phyloP scores from a whole-genome alignment of 2,888 invertebrate species.

The Eumerus sabulonum region DNA sequence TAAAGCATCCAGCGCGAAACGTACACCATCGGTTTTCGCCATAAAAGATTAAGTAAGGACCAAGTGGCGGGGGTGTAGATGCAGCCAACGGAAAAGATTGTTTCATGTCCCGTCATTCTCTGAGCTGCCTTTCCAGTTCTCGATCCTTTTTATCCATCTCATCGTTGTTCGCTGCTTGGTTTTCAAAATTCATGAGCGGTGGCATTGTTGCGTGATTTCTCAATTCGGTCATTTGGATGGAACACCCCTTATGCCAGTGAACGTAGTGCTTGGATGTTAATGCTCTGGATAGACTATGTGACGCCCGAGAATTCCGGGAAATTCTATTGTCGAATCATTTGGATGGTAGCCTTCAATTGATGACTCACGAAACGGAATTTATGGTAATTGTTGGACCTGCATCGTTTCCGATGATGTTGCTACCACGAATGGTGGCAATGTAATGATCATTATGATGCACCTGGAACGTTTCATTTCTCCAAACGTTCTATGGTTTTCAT shows the following conservation, averaged over 20 bases:
- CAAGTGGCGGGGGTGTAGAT: not conserved
- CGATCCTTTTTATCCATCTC: too few species aligned
- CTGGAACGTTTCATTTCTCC: not conserved
- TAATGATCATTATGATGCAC: slow-evolving; percentile 1
- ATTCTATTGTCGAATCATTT: slow-evolving; percentile 46
- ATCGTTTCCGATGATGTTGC: slow-evolving; percentile 14
- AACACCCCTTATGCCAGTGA: not conserved
- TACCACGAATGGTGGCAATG: not conserved
- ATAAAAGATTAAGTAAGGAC: too few species aligned
- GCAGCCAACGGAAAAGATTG: slow-evolving; percentile 24
- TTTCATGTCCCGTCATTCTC: slow-evolving; percentile 1
- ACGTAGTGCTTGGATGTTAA: slow-evolving; percentile 6
- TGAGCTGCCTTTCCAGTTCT: too few species aligned
- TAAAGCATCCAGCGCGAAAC: slow-evolving; percentile 3
- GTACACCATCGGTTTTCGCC: slow-evolving; percentile 39
- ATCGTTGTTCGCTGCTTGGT: slow-evolving; percentile 35
- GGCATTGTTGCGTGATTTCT: slow-evolving; percentile 61
- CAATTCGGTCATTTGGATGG: slow-evolving; percentile 51
- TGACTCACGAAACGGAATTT: slow-evolving; percentile 48
- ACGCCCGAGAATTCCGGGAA: slow-evolving; percentile 22
- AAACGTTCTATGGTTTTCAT: not conserved
- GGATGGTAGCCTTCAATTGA: slow-evolving; percentile 48
- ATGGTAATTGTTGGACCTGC: slow-evolving; percentile 13
- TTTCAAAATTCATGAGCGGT: slow-evolving; percentile 49
- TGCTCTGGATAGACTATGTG: not conserved